Evolutionary conservation across 2,888 invertebrate genomes (phyloP).

Genomic region (Sepiola atlantica): DNA sequence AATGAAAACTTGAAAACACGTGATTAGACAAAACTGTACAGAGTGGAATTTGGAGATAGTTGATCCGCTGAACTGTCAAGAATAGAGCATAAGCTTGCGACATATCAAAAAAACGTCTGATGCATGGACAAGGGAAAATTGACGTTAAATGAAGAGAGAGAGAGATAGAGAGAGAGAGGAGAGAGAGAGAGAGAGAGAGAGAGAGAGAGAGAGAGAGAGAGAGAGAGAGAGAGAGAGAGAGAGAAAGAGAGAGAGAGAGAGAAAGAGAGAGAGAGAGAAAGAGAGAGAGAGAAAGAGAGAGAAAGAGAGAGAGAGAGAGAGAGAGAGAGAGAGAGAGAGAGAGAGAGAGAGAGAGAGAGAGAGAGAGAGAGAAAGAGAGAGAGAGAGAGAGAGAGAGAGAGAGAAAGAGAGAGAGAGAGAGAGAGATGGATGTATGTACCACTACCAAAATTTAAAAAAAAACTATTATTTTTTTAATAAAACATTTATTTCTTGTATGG

Average conservation of each 20-base stretch:
- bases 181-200: not conserved
- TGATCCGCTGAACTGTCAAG: no score
- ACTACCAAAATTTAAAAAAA: no score
- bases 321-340: not conserved
- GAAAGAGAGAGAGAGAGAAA: not conserved
- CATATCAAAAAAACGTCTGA: no score
- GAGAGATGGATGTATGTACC: no score
- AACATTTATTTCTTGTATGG: no score
- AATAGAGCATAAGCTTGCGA: no score
- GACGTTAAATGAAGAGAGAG: not conserved
- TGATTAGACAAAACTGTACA: no score
- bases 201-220: not conserved
- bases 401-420: not conserved
- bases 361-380: not conserved
- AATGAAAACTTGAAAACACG: no score
- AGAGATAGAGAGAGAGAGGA: not conserved
- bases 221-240: no score
- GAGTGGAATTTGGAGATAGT: no score
- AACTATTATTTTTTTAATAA: not conserved
- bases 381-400: not conserved
- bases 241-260: not conserved
- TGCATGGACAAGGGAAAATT: no score
- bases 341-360: not conserved
- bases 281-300: no score
- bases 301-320: not conserved